A percentile compares a stretch with the other conserved stretches of the same genome.
phyloP scores from a whole-genome alignment of 2,888 invertebrate species.

The Spatulosminthurus flaviceps region DNA sequence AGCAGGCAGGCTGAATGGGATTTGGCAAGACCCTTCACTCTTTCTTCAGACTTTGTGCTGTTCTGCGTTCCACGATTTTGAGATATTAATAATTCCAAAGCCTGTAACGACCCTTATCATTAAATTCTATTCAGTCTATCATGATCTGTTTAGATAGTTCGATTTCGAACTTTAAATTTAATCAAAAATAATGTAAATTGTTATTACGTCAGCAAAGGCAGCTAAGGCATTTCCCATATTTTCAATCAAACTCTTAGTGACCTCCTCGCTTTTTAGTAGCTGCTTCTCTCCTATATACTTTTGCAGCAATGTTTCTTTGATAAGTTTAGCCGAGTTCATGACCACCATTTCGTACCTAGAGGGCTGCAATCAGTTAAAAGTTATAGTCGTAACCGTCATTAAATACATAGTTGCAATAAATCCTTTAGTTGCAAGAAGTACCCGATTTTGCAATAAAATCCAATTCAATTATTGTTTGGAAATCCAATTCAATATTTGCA shows the following conservation, averaged over 20 bases:
- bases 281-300: slow-evolving; percentile 75
- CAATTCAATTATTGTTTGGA: no score
- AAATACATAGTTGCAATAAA: no score
- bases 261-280: slow-evolving; percentile 68
- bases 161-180: neutral
- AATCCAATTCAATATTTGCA: no score
- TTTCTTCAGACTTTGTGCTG: slow-evolving; percentile 1
- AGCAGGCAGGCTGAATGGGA: slow-evolving; percentile 69
- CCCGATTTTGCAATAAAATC: no score
- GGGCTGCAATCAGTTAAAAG: no score
- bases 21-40: slow-evolving; percentile 11
- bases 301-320: slow-evolving; percentile 77
- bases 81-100: slow-evolving; percentile 78
- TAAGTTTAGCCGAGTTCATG: slow-evolving; percentile 74
- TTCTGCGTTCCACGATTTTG: slow-evolving; percentile 50
- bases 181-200: neutral
- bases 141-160: neutral
- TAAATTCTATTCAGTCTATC: neutral
- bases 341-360: slow-evolving; percentile 78
- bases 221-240: slow-evolving; percentile 58
- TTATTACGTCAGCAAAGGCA: slow-evolving; percentile 61
- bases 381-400: no score
- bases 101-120: slow-evolving; percentile 68
- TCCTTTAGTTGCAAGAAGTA: no score
- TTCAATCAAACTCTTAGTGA: slow-evolving; percentile 52